A percentile compares a stretch with the other conserved stretches of the same genome.
phyloP scores from a whole-genome alignment of 2,888 invertebrate genomes.

The Pandemis corylana region DNA sequence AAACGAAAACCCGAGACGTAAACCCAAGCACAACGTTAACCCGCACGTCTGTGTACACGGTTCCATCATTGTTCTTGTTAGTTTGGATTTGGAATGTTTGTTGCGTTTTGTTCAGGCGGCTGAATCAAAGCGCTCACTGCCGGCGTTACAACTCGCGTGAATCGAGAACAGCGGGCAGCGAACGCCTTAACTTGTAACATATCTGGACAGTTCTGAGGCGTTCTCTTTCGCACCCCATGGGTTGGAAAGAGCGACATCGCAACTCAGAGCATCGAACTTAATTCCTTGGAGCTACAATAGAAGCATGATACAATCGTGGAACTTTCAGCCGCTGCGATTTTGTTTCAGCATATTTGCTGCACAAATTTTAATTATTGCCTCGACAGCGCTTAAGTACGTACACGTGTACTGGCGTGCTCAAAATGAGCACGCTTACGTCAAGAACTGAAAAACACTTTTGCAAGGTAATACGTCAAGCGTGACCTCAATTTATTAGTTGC shows the following conservation, averaged over 20 bases:
- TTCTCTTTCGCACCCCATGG: background rate
- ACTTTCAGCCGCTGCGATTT: too few relatives aligned
- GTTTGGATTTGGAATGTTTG: conserved; percentile 77
- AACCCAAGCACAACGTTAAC: background rate
- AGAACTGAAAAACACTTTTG: too few relatives aligned
- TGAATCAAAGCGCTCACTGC: conserved; percentile 43
- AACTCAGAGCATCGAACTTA: background rate
- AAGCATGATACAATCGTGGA: background rate
- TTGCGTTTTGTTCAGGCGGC: conserved; percentile 67
- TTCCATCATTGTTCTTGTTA: conserved; percentile 48
- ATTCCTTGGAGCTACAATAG: background rate
- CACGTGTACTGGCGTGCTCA: too few relatives aligned
- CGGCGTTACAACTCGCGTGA: background rate
- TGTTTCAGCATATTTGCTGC: too few relatives aligned
- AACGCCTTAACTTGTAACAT: background rate
- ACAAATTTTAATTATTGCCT: too few relatives aligned
- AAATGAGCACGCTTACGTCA: too few relatives aligned
- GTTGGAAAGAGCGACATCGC: background rate
- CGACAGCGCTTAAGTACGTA: too few relatives aligned
- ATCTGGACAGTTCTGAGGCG: background rate
- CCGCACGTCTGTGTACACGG: background rate
- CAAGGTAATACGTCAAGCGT: too few relatives aligned
- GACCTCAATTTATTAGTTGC: too few relatives aligned
- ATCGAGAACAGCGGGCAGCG: background rate
- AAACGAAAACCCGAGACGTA: background rate